Conservation (phyloP, 2,888 invertebrate species). For the Xanthia togata region DNA sequence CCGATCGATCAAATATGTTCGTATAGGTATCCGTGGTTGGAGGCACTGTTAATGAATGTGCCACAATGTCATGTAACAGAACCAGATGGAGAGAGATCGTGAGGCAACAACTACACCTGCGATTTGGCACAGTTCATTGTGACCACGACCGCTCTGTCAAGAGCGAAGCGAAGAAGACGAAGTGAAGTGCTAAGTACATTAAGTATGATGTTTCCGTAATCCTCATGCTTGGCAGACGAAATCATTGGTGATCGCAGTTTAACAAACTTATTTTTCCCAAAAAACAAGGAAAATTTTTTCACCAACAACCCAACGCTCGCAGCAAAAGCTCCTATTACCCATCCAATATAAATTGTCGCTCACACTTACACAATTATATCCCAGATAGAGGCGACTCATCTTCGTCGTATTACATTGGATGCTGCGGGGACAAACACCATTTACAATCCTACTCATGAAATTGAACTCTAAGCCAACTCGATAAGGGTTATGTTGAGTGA, state of each 20-base stretch:
- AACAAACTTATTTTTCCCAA: conserved; percentile 6
- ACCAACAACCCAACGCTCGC: conserved; percentile 59
- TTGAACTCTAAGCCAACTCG: conserved; percentile 8
- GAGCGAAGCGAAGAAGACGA: too few species aligned
- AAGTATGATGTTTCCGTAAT: too few species aligned
- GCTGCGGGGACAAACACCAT: conserved; percentile 57
- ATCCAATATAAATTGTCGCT: conserved; percentile 70
- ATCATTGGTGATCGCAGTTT: neutral
- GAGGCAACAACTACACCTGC: too few species aligned
- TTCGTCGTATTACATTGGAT: conserved; percentile 70
- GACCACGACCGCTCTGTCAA: too few species aligned
- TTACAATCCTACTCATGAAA: neutral
- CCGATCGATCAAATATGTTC: too few species aligned
- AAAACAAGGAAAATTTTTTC: conserved; percentile 9
- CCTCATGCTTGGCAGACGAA: neutral
- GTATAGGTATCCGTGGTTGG: too few species aligned
- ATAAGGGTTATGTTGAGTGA: conserved; percentile 29
- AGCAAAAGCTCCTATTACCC: conserved; percentile 71
- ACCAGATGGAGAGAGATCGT: too few species aligned
- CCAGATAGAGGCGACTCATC: conserved; percentile 54
- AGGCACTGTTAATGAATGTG: too few species aligned
- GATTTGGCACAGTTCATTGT: too few species aligned
- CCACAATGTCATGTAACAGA: too few species aligned
- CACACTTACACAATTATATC: conserved; percentile 63
- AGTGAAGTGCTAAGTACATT: too few species aligned